A percentile compares a stretch with the other conserved stretches of the same genome.
phyloP scores from a whole-genome alignment of 2,888 invertebrate species.

The Schizaphis graminum region DNA sequence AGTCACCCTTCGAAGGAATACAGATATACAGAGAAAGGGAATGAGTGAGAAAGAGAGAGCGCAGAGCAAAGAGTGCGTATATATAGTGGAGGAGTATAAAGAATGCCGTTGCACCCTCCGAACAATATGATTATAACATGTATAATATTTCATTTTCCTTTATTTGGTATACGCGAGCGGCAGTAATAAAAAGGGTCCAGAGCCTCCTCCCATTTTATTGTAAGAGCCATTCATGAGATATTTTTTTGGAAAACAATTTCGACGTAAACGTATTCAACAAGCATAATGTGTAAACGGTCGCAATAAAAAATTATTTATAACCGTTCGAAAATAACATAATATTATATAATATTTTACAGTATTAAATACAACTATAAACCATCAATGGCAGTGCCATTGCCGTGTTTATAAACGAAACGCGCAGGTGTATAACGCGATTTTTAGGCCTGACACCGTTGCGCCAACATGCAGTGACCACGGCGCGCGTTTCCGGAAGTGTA shows the following conservation, averaged over 20 bases:
- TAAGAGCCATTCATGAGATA: slow-evolving; percentile 43
- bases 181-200: background rate
- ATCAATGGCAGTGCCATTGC: background rate
- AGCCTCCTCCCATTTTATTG: background rate
- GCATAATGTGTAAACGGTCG: background rate
- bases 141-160: slow-evolving; percentile 29
- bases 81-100: background rate
- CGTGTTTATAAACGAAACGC: background rate
- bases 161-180: background rate
- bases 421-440: background rate
- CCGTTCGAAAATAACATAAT: slow-evolving; percentile 10
- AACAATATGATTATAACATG: slow-evolving; percentile 57
- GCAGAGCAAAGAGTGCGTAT: background rate
- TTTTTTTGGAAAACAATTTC: slow-evolving; percentile 29
- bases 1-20: slow-evolving; percentile 27
- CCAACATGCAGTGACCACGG: background rate
- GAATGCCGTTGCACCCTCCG: slow-evolving; percentile 48
- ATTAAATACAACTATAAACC: background rate
- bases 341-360: background rate
- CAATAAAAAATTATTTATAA: slow-evolving; percentile 18
- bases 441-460: background rate
- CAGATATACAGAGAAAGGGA: background rate
- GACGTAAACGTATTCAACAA: background rate
- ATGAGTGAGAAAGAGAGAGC: background rate
- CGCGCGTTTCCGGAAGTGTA: background rate